phyloP scores from a whole-genome alignment of 92 coral and sea anemone species.

The Galaxea fascicularis region DNA sequence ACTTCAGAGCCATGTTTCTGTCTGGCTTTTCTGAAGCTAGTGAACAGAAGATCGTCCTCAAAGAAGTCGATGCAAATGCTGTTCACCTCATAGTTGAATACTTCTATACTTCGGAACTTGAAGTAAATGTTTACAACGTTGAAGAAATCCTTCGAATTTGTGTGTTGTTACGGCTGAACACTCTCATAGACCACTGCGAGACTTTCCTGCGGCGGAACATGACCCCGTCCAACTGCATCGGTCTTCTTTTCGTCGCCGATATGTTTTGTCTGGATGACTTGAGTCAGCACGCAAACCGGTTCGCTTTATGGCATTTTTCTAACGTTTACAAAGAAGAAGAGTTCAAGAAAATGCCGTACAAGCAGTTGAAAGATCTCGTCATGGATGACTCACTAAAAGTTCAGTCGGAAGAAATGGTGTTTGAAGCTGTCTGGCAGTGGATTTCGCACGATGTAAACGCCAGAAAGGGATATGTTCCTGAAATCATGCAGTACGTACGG shows the following conservation, averaged over 20 bases:
- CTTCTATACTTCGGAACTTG: constrained; percentile 94
- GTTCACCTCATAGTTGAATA: constrained; percentile 80
- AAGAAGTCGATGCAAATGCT: constrained; percentile 84
- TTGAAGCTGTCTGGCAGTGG: constrained; percentile 98
- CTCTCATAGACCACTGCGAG: constrained; percentile 94
- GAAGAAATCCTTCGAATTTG: constrained; percentile 89
- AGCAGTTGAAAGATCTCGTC: constrained; percentile 78
- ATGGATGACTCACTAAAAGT: constrained; percentile 93
- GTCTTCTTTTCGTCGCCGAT: constrained; percentile 89
- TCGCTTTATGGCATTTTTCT: constrained; percentile 94
- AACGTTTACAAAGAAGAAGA: constrained; percentile 95
- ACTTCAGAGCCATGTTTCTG: constrained; percentile 97
- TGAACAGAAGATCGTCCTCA: constrained; percentile 81
- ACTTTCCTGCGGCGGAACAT: constrained; percentile 97
- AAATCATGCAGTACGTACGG: constrained; percentile 91
- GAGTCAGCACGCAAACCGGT: constrained; percentile 90
- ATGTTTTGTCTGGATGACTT: constrained; percentile 83
- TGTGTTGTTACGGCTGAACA: constrained; percentile 83
- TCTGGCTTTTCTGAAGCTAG: constrained; percentile 95
- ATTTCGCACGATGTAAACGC: constrained; percentile 82
- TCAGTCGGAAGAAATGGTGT: constrained; percentile 91
- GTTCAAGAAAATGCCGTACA: constrained; percentile 83
- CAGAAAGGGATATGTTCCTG: constrained; percentile 78
- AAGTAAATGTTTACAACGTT: constrained; percentile 83
- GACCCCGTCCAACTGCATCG: constrained; percentile 93